phyloP scores from a whole-genome alignment of 1,140 invertebrate genomes.

The Ladona fulva region DNA sequence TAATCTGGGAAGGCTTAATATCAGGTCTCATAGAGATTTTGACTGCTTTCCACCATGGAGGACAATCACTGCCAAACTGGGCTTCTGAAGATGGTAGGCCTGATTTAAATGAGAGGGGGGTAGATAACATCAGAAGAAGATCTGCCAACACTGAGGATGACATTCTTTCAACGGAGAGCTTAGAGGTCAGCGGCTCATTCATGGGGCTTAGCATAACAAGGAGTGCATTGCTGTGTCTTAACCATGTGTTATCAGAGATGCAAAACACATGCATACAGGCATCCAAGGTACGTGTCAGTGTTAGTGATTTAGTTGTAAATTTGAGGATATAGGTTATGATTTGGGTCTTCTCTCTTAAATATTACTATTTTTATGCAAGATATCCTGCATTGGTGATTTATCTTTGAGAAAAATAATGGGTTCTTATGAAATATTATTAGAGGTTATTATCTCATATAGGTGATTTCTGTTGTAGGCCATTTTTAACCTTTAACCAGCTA shows the following conservation, averaged over 20 bases:
- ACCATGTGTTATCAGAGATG: conserved; percentile 43
- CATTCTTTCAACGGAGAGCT: background rate
- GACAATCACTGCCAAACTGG: conserved; percentile 31
- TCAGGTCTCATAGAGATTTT: conserved; percentile 38
- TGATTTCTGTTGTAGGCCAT: too few relatives aligned
- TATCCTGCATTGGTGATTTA: too few relatives aligned
- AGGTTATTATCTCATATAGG: too few relatives aligned
- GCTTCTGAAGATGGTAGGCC: background rate
- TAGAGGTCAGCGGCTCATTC: conserved; percentile 30
- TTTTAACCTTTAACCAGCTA: too few relatives aligned
- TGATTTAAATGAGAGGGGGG: background rate
- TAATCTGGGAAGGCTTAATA: conserved; percentile 23
- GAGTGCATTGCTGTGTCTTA: conserved; percentile 43
- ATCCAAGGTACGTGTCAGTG: too few relatives aligned
- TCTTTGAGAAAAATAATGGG: too few relatives aligned
- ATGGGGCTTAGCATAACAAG: conserved; percentile 47
- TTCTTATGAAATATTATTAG: too few relatives aligned
- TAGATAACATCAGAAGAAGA: background rate
- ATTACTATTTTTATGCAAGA: conserved; percentile 19
- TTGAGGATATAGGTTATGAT: too few relatives aligned
- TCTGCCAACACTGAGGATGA: background rate
- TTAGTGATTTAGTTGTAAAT: too few relatives aligned
- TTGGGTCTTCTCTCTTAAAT: background rate
- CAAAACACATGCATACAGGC: conserved; percentile 24
- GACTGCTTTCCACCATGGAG: conserved; percentile 40